phyloP scores from a whole-genome alignment of 2,797 vertebrate species.

The Selene dorsalis region DNA sequence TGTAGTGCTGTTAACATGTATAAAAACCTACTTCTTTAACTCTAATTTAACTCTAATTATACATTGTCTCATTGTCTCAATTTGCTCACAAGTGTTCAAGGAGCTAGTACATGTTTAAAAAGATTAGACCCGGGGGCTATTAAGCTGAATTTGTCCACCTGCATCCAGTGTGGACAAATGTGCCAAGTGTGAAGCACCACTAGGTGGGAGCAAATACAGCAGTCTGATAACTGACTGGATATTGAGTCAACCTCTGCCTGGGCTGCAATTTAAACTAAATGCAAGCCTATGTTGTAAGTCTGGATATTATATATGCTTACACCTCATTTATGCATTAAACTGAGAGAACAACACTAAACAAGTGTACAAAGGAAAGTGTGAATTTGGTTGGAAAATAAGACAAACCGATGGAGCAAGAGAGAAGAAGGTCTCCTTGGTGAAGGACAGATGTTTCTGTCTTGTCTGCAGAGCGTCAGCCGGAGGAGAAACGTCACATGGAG shows the following conservation, averaged over 20 bases:
- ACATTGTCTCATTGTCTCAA: too few species aligned
- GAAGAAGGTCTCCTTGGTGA: not conserved
- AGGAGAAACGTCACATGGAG: slow-evolving; percentile 27
- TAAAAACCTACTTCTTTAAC: too few species aligned
- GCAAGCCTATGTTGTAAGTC: not conserved
- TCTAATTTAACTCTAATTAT: too few species aligned
- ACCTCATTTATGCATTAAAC: not conserved
- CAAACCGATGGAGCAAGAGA: not conserved
- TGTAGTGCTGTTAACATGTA: too few species aligned
- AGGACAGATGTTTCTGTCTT: slow-evolving; percentile 12
- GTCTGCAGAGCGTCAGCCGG: not conserved
- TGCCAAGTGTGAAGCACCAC: slow-evolving; percentile 39
- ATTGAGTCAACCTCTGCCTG: not conserved
- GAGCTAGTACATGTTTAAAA: too few species aligned
- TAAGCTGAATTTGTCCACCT: not conserved
- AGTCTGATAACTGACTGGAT: slow-evolving; percentile 10
- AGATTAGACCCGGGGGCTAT: too few species aligned
- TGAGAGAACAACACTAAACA: not conserved
- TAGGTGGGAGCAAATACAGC: slow-evolving; percentile 73
- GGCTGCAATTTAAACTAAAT: slow-evolving; percentile 3
- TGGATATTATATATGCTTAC: not conserved
- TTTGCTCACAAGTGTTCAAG: too few species aligned
- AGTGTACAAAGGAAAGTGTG: not conserved
- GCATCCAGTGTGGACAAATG: not conserved
- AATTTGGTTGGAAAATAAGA: not conserved